Evolutionary conservation across 1,140 invertebrate genomes (phyloP).

Genomic region (Centruroides sculpturatus): DNA sequence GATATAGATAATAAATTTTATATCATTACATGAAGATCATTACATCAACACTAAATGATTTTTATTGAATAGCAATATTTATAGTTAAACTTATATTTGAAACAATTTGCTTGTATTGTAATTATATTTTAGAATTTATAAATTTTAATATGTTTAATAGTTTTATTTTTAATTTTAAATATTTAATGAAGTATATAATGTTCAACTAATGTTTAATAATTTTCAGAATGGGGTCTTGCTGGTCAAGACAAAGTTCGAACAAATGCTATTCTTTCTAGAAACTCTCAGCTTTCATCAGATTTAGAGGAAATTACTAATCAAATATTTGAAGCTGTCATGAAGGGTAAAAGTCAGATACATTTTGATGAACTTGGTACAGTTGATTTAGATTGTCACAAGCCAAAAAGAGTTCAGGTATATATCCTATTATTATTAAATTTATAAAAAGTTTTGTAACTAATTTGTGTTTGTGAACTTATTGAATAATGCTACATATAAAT

Average conservation of each 20-base stretch:
- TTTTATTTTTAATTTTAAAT: no score
- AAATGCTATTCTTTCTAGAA: not conserved
- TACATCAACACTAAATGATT: no score
- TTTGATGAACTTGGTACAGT: conserved; percentile 32
- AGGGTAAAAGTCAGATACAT: conserved; percentile 40
- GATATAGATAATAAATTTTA: no score
- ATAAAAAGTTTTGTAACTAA: no score
- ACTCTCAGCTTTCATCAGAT: conserved; percentile 5
- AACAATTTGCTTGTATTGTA: no score
- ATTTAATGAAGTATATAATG: not conserved
- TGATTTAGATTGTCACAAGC: conserved; percentile 21
- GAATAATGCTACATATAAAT: no score
- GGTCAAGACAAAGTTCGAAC: not conserved
- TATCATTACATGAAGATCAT: no score
- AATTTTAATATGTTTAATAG: not conserved
- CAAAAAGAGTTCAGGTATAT: no score
- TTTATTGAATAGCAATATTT: no score
- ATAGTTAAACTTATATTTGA: no score
- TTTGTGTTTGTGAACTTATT: no score
- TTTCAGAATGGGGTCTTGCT: not conserved
- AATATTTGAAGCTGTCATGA: conserved; percentile 68
- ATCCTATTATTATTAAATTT: no score
- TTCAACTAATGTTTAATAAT: not conserved
- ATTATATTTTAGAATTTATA: not conserved
- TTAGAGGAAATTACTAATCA: conserved; percentile 69